Conservation (phyloP, 2,113 vertebrate species). For the Struthio camelus region DNA sequence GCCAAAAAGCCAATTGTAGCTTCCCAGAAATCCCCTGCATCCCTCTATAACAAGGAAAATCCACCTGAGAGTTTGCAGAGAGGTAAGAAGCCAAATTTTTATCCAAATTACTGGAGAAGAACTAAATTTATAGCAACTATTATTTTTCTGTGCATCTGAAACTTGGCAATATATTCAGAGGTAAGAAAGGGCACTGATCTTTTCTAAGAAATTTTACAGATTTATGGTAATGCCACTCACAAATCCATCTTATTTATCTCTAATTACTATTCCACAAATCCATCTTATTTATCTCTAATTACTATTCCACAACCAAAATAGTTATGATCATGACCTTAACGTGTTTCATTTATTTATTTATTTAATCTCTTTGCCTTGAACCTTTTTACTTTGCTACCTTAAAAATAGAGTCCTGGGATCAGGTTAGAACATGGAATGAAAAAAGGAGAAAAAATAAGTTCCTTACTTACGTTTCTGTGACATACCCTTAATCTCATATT, state of each 20-base stretch:
- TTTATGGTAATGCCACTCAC: neutral
- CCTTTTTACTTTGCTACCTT: neutral
- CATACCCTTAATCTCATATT: neutral
- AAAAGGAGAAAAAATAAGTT: neutral
- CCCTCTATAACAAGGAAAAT: neutral
- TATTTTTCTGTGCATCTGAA: slow-evolving; percentile 11
- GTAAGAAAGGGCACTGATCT: slow-evolving; percentile 18
- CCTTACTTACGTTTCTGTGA: neutral
- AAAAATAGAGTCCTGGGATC: neutral
- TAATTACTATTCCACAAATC: slow-evolving; percentile 13
- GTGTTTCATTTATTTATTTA: neutral
- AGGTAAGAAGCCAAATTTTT: neutral
- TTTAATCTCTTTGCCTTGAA: neutral
- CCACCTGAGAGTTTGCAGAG: neutral
- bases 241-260: neutral
- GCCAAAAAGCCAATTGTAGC: slow-evolving; percentile 23
- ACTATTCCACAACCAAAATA: slow-evolving; percentile 3
- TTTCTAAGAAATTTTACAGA: neutral
- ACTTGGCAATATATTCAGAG: neutral
- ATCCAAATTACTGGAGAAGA: neutral
- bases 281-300: neutral
- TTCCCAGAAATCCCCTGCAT: slow-evolving; percentile 34
- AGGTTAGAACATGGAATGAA: neutral
- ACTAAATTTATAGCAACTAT: neutral
- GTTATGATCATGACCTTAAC: neutral